Percentiles rank a stretch among this genome's conserved stretches.
Evolutionary conservation across 2,113 vertebrate genomes (phyloP).

Genomic region (Sporophila hypoxantha): DNA sequence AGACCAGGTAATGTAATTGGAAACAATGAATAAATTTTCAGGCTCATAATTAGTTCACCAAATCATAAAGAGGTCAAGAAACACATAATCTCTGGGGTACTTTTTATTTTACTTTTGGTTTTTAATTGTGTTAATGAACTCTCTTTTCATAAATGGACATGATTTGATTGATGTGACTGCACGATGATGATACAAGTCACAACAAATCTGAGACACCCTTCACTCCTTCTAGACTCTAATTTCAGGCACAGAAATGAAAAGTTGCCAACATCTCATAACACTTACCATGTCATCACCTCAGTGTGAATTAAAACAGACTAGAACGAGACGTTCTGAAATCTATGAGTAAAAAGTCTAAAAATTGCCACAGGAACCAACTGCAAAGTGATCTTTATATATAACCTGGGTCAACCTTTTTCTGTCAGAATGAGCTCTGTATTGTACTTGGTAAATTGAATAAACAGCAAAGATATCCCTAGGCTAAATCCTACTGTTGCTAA

Average conservation of each 20-base stretch:
- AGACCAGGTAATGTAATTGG: background rate
- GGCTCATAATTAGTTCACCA: background rate
- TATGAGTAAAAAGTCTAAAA: background rate
- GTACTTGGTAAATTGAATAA: background rate
- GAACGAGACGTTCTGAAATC: background rate
- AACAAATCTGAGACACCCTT: background rate
- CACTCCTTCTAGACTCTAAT: background rate
- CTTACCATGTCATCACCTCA: background rate
- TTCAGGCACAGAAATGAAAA: background rate
- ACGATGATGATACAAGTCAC: background rate
- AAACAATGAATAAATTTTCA: background rate
- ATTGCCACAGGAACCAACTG: background rate
- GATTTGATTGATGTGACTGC: background rate
- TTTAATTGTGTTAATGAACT: background rate
- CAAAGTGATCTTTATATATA: background rate
- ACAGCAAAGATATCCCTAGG: background rate
- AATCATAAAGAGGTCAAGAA: background rate
- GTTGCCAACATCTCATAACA: background rate
- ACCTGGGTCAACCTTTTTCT: background rate
- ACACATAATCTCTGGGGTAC: background rate
- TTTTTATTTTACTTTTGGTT: background rate
- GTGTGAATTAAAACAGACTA: background rate
- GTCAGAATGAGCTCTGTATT: background rate
- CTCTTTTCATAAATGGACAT: background rate
- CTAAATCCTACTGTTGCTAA: background rate